These are phyloP conservation scores for Iguana delicatissima DNA, from an alignment of 2,797 vertebrate species.

Conservation along the genomic window DNA sequence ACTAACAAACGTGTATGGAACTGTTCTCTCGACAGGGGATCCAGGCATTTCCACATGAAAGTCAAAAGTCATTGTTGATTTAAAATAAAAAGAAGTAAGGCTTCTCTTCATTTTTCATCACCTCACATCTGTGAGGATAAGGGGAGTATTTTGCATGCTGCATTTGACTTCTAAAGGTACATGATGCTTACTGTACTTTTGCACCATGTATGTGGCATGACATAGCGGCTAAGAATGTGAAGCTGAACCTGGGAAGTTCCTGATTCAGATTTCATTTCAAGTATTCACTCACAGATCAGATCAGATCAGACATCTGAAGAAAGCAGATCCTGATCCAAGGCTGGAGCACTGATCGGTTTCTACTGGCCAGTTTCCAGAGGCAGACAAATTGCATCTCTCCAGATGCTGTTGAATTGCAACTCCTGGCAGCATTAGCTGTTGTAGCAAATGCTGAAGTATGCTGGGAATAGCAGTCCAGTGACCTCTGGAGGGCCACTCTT, in stretches of 20 bases:
- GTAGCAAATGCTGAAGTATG: too few relatives aligned
- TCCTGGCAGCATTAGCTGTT: too few relatives aligned
- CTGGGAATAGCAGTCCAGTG: too few relatives aligned
- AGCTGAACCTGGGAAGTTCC: background rate
- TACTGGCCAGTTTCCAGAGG: background rate
- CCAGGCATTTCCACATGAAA: background rate
- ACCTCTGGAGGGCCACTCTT: too few relatives aligned
- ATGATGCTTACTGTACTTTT: background rate
- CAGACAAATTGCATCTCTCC: background rate
- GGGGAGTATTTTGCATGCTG: background rate
- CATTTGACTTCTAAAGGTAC: background rate
- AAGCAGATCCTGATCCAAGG: background rate
- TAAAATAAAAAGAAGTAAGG: background rate
- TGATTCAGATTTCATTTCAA: background rate
- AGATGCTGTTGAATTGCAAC: too few relatives aligned
- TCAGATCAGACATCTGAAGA: background rate
- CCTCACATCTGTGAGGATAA: background rate
- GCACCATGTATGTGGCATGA: background rate
- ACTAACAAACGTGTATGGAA: slow-evolving; percentile 6
- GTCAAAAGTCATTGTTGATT: background rate
- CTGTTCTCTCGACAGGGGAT: background rate
- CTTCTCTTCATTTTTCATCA: background rate
- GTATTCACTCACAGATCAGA: background rate
- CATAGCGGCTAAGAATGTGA: background rate
- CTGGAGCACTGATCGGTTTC: background rate